Base-by-base conservation (phyloP, 1,140 invertebrate species). In the Heliconius hermathena region DNA sequence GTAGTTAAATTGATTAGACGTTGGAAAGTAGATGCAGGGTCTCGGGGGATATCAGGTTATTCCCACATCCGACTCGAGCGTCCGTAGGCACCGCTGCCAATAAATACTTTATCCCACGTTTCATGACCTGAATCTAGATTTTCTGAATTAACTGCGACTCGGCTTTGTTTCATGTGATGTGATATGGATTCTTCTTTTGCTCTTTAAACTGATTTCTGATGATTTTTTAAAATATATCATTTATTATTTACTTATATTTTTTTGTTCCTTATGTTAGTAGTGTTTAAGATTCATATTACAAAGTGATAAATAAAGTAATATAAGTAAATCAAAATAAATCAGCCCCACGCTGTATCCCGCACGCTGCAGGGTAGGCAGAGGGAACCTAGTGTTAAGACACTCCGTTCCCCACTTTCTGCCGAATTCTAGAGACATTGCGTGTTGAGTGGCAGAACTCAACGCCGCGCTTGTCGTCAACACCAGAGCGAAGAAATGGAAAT, bases 11-110 rank as follows among this genome's bases (percentile, higher is more conserved):
- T 76, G 74, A 78, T 78, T 80, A 77, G 73, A 78, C 60, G 73
- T 36, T 76, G 76, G 78, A 79, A 79, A 79, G 66, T 79, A 71
- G 66, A 75, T 41, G 20, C 46, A 36, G 38, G 36, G 78, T 60
- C 73, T 75, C 71, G 46, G 60, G 71, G 73, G 73, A 79, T 79
- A 79, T 79, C 66, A 79, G 73, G 72, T 79, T 79, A 79, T 79
- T 71, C 46, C 78, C 78, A 75, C 78, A 79, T 79, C 78, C 78
- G 78, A 66, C 57, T 79, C 73, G 60, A 71, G 78, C 38, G 20
- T 54, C 78, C 54, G 73, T 73, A 79, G 60, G 73, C 73, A 54
- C 54, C 20, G 73, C 46, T 33, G 18, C 57, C 73, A 75, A 79
- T 79, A 79, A 79, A 79, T 75, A 54, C 74, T 79, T 71, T 57